phyloP scores from a whole-genome alignment of 2,888 invertebrate species.

The Tachina fera region DNA sequence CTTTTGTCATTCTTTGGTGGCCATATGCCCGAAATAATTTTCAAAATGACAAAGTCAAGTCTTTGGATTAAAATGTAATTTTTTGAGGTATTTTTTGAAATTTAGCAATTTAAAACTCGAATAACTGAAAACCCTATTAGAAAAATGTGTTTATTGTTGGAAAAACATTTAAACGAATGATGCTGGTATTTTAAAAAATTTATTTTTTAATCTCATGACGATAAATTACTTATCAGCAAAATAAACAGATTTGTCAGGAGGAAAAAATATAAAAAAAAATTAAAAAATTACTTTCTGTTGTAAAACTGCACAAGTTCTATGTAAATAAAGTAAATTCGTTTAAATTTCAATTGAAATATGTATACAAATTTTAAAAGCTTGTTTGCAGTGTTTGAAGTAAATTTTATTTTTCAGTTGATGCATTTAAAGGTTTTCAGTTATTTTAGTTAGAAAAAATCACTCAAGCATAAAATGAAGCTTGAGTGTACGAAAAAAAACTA shows the following conservation, averaged over 20 bases:
- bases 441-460: constrained; percentile 34
- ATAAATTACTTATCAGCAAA: constrained; percentile 7
- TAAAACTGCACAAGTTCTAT: not conserved
- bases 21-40: no score
- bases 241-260: not conserved
- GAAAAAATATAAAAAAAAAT: not conserved
- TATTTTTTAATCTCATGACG: not conserved
- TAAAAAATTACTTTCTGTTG: no score
- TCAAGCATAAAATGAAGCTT: constrained; percentile 52
- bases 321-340: constrained; percentile 4
- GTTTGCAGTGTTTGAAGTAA: constrained; percentile 1
- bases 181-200: not conserved
- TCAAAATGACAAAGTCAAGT: no score
- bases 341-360: not conserved
- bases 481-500: not conserved
- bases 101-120: no score
- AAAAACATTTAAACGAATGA: constrained; percentile 24
- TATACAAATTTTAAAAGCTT: not conserved
- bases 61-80: no score
- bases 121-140: not conserved
- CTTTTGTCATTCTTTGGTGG: no score
- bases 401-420: constrained; percentile 17
- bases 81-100: no score
- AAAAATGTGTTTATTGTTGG: constrained; percentile 14
- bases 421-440: constrained; percentile 24